These are phyloP conservation scores for Tenthredo livida DNA, from an alignment of 2,888 invertebrate species.

Conservation along the genomic window DNA sequence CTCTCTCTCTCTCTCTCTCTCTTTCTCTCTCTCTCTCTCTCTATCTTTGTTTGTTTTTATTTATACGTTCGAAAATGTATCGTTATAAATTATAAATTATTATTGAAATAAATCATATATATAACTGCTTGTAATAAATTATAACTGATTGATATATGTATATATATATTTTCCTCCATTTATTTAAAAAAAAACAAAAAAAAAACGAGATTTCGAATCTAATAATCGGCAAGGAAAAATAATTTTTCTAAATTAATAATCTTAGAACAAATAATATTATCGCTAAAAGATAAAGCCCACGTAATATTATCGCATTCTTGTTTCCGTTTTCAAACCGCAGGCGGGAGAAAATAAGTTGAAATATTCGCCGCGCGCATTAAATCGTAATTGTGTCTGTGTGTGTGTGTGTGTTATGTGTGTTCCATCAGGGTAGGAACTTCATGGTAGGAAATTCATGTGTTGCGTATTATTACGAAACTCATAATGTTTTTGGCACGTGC, in stretches of 20 bases:
- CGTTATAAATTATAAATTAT: slow-evolving; percentile 16
- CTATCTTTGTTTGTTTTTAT: neutral
- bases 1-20: neutral
- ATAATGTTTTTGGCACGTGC: neutral
- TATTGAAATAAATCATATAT: neutral
- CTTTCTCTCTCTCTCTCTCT: neutral
- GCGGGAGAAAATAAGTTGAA: neutral
- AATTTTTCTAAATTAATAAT: neutral
- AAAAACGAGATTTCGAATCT: neutral
- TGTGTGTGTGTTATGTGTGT: neutral
- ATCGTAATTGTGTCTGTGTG: neutral
- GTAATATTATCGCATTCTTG: neutral
- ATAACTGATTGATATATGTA: neutral
- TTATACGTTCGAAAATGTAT: neutral
- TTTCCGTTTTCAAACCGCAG: slow-evolving; percentile 7
- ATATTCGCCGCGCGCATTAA: neutral
- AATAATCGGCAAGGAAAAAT: neutral
- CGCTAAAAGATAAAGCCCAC: neutral
- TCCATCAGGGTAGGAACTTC: no score
- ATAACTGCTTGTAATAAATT: neutral
- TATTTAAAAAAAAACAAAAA: neutral
- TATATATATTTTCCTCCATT: neutral
- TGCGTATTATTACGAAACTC: neutral
- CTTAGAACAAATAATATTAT: neutral
- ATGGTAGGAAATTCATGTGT: no score